Evolutionary conservation across 2,888 invertebrate genomes (phyloP), one percentile per base, ranked within the genome.

Genomic region (Meganola albula): DNA sequence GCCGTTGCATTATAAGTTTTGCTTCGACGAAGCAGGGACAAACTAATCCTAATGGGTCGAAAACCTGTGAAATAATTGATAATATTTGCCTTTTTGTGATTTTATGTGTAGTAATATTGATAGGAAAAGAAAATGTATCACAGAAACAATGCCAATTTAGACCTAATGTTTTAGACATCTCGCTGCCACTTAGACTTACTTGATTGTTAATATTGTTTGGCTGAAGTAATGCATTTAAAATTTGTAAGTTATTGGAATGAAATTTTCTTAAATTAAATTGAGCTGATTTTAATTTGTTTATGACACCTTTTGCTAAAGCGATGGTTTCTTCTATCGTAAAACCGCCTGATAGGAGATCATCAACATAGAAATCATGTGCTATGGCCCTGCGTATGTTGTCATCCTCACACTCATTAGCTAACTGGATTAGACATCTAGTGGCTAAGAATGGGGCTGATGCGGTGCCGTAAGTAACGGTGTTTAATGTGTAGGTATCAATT

Each of bases 11-110:
- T 5, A 58, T 28, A n/a, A 51, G 22, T 30, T 58, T 58, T 5
- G 47, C 48, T 21, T 42, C 27, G 7, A 56, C 33, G 3, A 56
- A 32, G 27, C 51, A 52, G n/a, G 49, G 45, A 12, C 35, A 37
- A 1, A 49, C 34, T 3, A 49, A 20, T 4, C 51, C 51, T 6
- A 48, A 24, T 5, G 52, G 50, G 28, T 55, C 48, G 33, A 48
- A 54, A 7, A 51, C 29, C 20, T 54, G 49, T 14, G 37, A 34
- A 1, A 48, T 37, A 2, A 33, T 20, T 6, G 46, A 48, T 5
- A 52, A 30, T 10, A 48, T 40, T 10, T 24, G 23, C 23, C 45
- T 49, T 37, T 62, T 62, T 10, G 58, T 58, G 3, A 55, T 32
- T 34, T 44, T 43, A 8, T 24, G 31, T 2, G n/a, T 21, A 3